Percentiles rank a stretch among this genome's conserved stretches.
Conservation (phyloP, 2,797 vertebrate genomes). For the Muscicapa striata region DNA sequence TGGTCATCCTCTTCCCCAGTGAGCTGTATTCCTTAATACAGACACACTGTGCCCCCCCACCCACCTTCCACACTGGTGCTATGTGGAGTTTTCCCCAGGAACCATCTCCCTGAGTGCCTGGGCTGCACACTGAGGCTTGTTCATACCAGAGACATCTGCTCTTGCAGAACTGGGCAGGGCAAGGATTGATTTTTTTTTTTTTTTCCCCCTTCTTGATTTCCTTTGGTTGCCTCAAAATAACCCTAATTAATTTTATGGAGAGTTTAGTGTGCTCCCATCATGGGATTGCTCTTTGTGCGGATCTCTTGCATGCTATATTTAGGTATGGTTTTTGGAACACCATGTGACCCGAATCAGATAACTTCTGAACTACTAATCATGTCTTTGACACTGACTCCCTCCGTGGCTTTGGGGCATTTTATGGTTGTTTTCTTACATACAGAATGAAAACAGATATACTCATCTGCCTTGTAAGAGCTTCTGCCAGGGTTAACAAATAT, state of each 20-base stretch:
- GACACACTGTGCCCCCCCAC: neutral
- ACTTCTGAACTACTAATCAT: slow-evolving; percentile 63
- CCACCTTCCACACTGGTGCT: neutral
- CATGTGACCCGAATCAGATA: slow-evolving; percentile 70
- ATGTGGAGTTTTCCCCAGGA: neutral
- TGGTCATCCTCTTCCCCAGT: neutral
- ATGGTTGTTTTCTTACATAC: neutral
- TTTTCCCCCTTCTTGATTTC: neutral
- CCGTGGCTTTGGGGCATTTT: slow-evolving; percentile 41
- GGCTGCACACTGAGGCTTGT: neutral
- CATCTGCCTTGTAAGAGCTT: neutral
- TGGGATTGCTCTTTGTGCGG: slow-evolving; percentile 53
- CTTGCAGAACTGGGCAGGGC: neutral
- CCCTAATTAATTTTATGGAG: slow-evolving; percentile 62
- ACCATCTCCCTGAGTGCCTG: neutral
- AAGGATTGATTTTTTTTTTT: neutral
- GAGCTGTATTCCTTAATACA: neutral
- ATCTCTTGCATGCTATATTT: slow-evolving; percentile 66
- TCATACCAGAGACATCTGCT: neutral
- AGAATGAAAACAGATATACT: neutral
- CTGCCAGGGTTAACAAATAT: neutral
- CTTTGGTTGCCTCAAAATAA: slow-evolving; percentile 50
- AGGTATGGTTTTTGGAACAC: slow-evolving; percentile 65
- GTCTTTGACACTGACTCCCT: slow-evolving; percentile 44
- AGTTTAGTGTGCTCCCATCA: slow-evolving; percentile 56